These are phyloP conservation scores for Rhinopomastus cyanomelas DNA, from an alignment of 2,113 vertebrate species.

Conservation along the genomic window DNA sequence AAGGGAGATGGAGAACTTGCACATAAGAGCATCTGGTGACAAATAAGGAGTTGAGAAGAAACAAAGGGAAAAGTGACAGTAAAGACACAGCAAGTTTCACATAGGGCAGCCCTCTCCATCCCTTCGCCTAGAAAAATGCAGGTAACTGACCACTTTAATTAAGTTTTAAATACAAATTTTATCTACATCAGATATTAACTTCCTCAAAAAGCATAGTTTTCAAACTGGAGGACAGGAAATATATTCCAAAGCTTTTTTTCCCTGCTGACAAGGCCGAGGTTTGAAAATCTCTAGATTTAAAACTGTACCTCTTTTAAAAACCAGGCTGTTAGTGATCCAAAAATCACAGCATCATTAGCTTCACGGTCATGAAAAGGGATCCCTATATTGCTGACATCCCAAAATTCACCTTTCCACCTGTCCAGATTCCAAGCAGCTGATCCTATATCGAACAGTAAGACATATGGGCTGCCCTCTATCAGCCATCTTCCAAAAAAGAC, in stretches of 20 bases:
- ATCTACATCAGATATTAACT: neutral
- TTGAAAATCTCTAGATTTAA: neutral
- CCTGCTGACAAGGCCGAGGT: neutral
- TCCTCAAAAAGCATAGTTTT: neutral
- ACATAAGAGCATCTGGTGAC: neutral
- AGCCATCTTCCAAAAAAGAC: constrained; percentile 94
- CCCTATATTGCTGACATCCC: constrained; percentile 86
- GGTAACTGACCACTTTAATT: neutral
- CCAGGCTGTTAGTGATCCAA: constrained; percentile 91
- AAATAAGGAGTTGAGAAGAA: neutral
- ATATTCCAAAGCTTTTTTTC: neutral
- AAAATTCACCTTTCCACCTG: constrained; percentile 93
- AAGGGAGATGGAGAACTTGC: neutral
- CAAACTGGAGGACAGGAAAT: neutral
- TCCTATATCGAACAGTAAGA: constrained; percentile 90
- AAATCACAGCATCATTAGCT: constrained; percentile 89
- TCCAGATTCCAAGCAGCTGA: constrained; percentile 92
- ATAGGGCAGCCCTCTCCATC: neutral
- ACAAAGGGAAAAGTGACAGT: neutral
- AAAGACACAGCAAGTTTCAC: neutral
- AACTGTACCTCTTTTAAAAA: constrained; percentile 93
- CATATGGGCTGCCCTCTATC: constrained; percentile 92
- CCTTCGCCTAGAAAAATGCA: neutral
- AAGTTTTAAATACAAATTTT: neutral
- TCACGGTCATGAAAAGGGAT: constrained; percentile 89